Evolutionary conservation across 2,888 invertebrate species (phyloP).

Genomic region (Synergus laeviventris): DNA sequence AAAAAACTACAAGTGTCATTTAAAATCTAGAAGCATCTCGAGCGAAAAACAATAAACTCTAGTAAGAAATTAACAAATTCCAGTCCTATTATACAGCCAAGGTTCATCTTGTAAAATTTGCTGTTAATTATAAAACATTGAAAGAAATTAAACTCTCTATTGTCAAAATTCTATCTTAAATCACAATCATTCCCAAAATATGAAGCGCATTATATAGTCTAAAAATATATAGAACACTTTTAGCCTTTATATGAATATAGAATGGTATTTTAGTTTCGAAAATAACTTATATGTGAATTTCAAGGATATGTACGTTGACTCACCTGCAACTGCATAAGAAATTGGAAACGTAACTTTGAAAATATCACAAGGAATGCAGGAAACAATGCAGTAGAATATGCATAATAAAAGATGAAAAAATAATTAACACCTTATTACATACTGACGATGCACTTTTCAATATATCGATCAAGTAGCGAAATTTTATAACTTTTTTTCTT

Average conservation of each 20-base stretch:
- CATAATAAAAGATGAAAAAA: conserved; percentile 8
- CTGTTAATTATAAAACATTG: too few species aligned
- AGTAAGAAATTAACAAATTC: conserved; percentile 33
- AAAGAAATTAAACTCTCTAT: too few species aligned
- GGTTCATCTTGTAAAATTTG: not conserved
- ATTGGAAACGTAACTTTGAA: conserved; percentile 26
- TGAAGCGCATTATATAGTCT: not conserved
- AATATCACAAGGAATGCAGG: conserved; percentile 34
- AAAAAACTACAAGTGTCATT: conserved; percentile 6
- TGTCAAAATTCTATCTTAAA: not conserved
- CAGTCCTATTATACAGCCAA: not conserved
- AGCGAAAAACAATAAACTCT: conserved; percentile 28
- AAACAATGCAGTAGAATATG: conserved; percentile 23
- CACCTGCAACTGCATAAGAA: conserved; percentile 16
- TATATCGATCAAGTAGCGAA: not conserved
- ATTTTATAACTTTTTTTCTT: not conserved
- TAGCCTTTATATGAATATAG: too few species aligned
- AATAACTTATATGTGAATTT: not conserved
- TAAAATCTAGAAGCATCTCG: not conserved
- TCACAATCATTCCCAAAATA: not conserved
- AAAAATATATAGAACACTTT: not conserved
- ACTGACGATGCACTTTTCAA: conserved; percentile 15
- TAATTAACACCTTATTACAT: conserved; percentile 15
- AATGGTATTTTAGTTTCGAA: not conserved
- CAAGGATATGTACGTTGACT: not conserved